Base-by-base conservation (phyloP, 2,797 vertebrate genomes). In the Eospalax fontanierii region DNA sequence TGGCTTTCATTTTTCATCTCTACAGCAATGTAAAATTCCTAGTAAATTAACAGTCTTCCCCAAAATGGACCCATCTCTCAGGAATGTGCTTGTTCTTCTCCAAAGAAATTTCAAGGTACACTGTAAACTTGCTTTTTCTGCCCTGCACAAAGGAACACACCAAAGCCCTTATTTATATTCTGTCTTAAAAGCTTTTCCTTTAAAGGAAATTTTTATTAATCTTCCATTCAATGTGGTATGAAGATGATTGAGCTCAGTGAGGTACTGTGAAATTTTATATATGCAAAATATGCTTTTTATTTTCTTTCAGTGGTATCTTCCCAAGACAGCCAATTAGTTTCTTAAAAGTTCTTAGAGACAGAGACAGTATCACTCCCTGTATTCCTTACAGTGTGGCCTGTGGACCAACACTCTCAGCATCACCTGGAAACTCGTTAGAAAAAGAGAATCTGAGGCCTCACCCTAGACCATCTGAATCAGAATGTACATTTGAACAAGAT, bases 151-250 rank as follows among this genome's bases (percentile, higher is more conserved):
- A 11, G 71, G 50, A 79, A 96, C 92, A 79, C 71, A 84, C 71
- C 57, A 95, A 89, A 93, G 43, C 12, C 63, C 61, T 81, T 83
- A 97, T 83, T 96, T 91, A 93, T 91, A 91, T 88, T 83, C 89
- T 50, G 19, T 57, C 65, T 70, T 82, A 89, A 89, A 83, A 87
- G 26, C 22, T 82, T 95, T 94, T 94, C 93, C 91, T 95, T 95
- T 91, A 38, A 92, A 94, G 93, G 96, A 97, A 96, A 91, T 76
- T 96, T 93, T 96, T 75, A 92, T 54, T 94, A 74, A 24, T 89
- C 76, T 85, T 93, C 83, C 61, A 88, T 9, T 68, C n/a, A 95
- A 80, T 83, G 43, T 16, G 59, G 65, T 73, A 63, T 86, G 78
- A 95, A 61, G 54, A 86, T 91, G 74, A 94, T 82, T 33, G 70